Evolutionary conservation across 2,113 vertebrate species (phyloP).

Genomic region (Psittacus erithacus): DNA sequence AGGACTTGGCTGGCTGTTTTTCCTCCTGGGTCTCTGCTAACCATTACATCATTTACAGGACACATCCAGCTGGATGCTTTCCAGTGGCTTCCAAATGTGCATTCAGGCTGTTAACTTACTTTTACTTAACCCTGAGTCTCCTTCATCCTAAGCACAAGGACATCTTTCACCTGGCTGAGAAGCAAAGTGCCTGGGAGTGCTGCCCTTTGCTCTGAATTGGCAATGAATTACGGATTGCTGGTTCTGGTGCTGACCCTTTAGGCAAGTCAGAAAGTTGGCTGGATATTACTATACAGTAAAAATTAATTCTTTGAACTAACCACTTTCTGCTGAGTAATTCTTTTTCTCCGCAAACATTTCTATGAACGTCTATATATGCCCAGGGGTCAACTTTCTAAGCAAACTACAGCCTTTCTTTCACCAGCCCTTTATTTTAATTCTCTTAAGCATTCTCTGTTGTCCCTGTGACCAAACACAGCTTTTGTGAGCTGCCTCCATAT

Average conservation of each 20-base stretch:
- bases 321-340: constrained; percentile 23
- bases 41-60: background rate
- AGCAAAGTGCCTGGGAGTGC: background rate
- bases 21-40: background rate
- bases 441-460: background rate
- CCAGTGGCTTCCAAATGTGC: background rate
- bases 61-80: background rate
- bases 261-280: constrained; percentile 25
- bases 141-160: background rate
- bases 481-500: background rate
- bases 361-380: background rate
- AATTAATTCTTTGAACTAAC: constrained; percentile 20
- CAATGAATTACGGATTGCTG: background rate
- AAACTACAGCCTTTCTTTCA: background rate
- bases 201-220: background rate
- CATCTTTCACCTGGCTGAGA: background rate
- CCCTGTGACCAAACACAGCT: background rate
- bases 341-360: background rate
- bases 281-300: background rate
- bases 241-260: background rate
- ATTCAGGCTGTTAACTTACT: background rate
- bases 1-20: background rate
- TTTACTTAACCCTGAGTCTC: background rate
- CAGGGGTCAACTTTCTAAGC: background rate
- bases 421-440: background rate